phyloP scores from a whole-genome alignment of 2,888 invertebrate genomes.

The Ryuthela nishihirai region DNA sequence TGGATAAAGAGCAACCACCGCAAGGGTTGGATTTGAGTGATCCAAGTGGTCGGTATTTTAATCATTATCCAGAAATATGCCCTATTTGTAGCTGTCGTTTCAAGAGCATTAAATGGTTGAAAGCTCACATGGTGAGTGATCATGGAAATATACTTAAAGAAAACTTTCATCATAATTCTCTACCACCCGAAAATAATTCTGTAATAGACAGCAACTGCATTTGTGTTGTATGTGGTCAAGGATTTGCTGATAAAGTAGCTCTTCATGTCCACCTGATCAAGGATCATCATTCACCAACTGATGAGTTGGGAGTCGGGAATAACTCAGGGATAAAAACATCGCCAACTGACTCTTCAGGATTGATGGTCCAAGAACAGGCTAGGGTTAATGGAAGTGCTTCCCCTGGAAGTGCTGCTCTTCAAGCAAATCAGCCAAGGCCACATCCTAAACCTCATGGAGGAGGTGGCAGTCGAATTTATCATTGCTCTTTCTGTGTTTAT shows the following conservation, averaged over 20 bases:
- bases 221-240: constrained; percentile 51
- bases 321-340: constrained; percentile 40
- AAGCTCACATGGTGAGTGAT: constrained; percentile 79
- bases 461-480: constrained; percentile 62
- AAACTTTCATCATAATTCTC: constrained; percentile 55
- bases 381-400: constrained; percentile 25
- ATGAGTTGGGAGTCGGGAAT: constrained; percentile 39
- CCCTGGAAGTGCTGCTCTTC: constrained; percentile 4
- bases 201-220: constrained; percentile 28
- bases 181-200: constrained; percentile 19
- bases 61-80: constrained; percentile 62
- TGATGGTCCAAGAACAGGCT: constrained; percentile 28
- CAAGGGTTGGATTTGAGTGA: constrained; percentile 42
- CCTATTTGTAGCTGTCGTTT: constrained; percentile 82
- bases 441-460: constrained; percentile 47
- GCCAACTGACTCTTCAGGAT: constrained; percentile 25
- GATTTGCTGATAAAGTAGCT: constrained; percentile 50
- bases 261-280: constrained; percentile 55
- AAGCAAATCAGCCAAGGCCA: constrained; percentile 11
- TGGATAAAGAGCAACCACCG: constrained; percentile 31
- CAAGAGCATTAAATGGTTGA: constrained; percentile 80
- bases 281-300: constrained; percentile 47
- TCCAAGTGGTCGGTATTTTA: constrained; percentile 41
- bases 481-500: constrained; percentile 85
- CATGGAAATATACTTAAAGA: constrained; percentile 68